phyloP scores from a whole-genome alignment of 2,113 vertebrate species.

The Anthoscopus minutus region DNA sequence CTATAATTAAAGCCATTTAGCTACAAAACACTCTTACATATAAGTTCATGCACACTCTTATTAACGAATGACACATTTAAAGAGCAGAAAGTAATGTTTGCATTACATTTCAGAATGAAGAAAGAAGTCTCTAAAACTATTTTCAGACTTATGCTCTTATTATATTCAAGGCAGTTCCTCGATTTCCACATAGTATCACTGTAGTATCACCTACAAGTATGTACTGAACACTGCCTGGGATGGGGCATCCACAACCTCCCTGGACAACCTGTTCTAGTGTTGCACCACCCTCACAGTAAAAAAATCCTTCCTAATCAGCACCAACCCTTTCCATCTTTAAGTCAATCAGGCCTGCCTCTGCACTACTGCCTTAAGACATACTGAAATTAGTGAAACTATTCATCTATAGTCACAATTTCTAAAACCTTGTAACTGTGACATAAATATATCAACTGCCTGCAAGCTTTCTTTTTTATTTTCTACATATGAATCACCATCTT shows the following conservation, averaged over 20 bases:
- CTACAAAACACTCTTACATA: not conserved
- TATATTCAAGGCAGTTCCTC: not conserved
- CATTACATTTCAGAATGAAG: not conserved
- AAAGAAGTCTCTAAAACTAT: not conserved
- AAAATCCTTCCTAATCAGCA: not conserved
- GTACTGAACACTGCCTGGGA: not conserved
- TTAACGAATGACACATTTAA: not conserved
- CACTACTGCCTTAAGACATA: not conserved
- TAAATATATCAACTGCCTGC: not conserved
- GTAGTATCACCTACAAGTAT: not conserved
- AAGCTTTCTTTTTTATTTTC: not conserved
- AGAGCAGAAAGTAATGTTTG: not conserved
- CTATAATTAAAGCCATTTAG: not conserved
- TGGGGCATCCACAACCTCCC: not conserved
- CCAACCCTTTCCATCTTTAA: not conserved
- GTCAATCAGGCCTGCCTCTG: not conserved
- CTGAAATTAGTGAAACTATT: not conserved
- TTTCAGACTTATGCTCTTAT: not conserved
- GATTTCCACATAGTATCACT: not conserved
- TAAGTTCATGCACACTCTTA: not conserved
- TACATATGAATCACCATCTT: not conserved
- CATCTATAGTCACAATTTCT: not conserved
- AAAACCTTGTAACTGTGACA: not conserved
- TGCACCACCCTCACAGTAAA: not conserved
- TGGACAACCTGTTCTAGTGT: accelerated